phyloP scores from a whole-genome alignment of 2,113 vertebrate species.

The Hassar affinis region DNA sequence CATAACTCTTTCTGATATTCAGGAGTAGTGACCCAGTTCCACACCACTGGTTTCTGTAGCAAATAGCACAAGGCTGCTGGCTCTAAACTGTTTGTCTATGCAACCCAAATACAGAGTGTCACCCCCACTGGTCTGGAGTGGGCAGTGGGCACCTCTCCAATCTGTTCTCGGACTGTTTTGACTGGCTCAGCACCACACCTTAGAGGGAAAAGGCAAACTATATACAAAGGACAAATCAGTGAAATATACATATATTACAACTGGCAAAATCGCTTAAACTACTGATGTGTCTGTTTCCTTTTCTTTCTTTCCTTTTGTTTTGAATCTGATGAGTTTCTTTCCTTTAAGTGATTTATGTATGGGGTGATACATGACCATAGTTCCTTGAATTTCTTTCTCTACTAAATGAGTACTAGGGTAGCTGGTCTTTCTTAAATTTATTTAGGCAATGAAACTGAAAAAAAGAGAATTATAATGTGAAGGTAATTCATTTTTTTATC shows the following conservation, averaged over 20 bases:
- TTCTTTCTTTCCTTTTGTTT: slow-evolving; percentile 77
- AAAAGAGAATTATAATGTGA: slow-evolving; percentile 81
- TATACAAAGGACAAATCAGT: slow-evolving; percentile 65
- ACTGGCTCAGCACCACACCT: slow-evolving; percentile 82
- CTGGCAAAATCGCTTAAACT: slow-evolving; percentile 91
- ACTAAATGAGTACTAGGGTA: slow-evolving; percentile 83
- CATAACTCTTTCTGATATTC: slow-evolving; percentile 92
- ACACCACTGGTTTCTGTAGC: slow-evolving; percentile 94
- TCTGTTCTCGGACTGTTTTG: slow-evolving; percentile 77
- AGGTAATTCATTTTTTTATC: slow-evolving; percentile 80
- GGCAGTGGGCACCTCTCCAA: slow-evolving; percentile 81
- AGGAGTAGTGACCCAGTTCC: slow-evolving; percentile 91
- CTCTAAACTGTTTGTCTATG: slow-evolving; percentile 98
- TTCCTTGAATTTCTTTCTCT: slow-evolving; percentile 71
- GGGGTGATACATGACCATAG: slow-evolving; percentile 73
- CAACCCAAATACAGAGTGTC: slow-evolving; percentile 89
- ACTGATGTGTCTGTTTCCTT: slow-evolving; percentile 91
- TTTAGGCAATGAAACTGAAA: slow-evolving; percentile 71
- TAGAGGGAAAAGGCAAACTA: slow-evolving; percentile 47
- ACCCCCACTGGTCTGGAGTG: slow-evolving; percentile 80
- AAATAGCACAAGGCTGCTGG: slow-evolving; percentile 94
- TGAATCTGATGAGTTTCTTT: slow-evolving; percentile 73
- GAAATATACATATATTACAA: slow-evolving; percentile 91
- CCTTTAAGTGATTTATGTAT: slow-evolving; percentile 74
- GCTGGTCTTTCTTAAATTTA: slow-evolving; percentile 89